Base-by-base conservation (phyloP, 2,888 invertebrate species). In the Argynnis bischoffii region DNA sequence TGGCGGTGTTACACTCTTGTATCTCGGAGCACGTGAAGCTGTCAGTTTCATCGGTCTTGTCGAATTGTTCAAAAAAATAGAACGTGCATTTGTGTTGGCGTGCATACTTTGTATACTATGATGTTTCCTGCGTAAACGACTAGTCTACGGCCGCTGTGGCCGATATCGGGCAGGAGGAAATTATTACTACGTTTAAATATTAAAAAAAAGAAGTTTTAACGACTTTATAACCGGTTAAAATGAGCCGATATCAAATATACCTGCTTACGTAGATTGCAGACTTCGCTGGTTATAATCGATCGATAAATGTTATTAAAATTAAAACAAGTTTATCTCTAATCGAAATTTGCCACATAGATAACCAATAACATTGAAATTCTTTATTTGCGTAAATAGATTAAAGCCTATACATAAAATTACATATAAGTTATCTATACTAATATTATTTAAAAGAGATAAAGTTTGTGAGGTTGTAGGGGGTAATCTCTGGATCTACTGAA, bases 231-330 rank as follows among this genome's bases (percentile, higher is more conserved):
- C 18, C 21, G 4, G 18, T 3, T 14, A 21, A 13, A 18, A 53
- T 21, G 16, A 18, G 8, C 1, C 13, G 8, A 53, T 53, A 21
- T 11, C 21, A 26, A 14, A 15, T 53, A 53, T 53, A 13, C 8
- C 16, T 1, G 47, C 26, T 31, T 31, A n/a, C 13, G 47, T 48
- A 59, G 8, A 5, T 48, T 59, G 48, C 48, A 48, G 31, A 59
- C 26, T n/a, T 26, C 26, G 16, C 16, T 59, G n/a, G 21, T 48
- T 15, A 47, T 26, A 47, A n/a, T 2, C 26, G 48, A 59, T 59
- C 59, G 59, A 59, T 59, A 59, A 59, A 31, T 48, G 47, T 59
- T 59, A 59, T 59, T 59, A 59, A n/a, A n/a, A n/a, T n/a, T n/a
- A n/a, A n/a, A 59, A 16, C 59, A 59, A 26, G 26, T 48, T 48